phyloP scores from a whole-genome alignment of 1,140 invertebrate genomes.

The Neodiprion pinetum region DNA sequence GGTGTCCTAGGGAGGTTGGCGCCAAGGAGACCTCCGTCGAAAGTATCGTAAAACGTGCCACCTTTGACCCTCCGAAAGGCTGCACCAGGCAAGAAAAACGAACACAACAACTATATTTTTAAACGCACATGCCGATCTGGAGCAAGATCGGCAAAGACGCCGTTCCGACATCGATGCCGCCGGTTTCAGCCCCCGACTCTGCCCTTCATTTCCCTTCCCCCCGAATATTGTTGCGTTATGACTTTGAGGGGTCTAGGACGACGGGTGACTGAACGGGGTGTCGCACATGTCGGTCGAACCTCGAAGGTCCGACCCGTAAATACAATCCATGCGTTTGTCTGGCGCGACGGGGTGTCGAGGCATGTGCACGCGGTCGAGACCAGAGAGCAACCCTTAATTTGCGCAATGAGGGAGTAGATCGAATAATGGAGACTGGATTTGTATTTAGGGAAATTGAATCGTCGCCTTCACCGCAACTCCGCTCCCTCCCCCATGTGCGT shows the following conservation, averaged over 20 bases:
- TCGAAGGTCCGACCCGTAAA: neutral
- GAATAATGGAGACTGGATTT: neutral
- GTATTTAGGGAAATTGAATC: slow-evolving; percentile 5
- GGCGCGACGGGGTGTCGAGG: slow-evolving; percentile 3
- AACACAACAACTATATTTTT: too few relatives aligned
- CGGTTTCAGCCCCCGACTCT: neutral
- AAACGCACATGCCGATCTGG: too few relatives aligned
- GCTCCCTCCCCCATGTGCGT: too few relatives aligned
- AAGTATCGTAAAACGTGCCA: too few relatives aligned
- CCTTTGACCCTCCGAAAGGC: too few relatives aligned
- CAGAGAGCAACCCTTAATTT: neutral
- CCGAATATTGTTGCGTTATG: too few relatives aligned
- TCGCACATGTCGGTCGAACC: neutral
- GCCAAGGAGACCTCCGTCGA: neutral
- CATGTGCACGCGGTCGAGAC: neutral
- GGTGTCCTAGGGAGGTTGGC: neutral
- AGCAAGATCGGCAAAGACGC: too few relatives aligned
- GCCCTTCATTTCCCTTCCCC: too few relatives aligned
- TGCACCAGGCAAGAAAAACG: too few relatives aligned
- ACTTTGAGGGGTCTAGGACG: too few relatives aligned
- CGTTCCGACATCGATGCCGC: neutral
- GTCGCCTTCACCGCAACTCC: neutral
- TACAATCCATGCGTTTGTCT: slow-evolving; percentile 5
- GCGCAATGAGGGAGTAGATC: neutral
- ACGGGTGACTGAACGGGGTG: neutral